Base-by-base conservation (phyloP, 2,797 vertebrate genomes). In the Merluccius polli region DNA sequence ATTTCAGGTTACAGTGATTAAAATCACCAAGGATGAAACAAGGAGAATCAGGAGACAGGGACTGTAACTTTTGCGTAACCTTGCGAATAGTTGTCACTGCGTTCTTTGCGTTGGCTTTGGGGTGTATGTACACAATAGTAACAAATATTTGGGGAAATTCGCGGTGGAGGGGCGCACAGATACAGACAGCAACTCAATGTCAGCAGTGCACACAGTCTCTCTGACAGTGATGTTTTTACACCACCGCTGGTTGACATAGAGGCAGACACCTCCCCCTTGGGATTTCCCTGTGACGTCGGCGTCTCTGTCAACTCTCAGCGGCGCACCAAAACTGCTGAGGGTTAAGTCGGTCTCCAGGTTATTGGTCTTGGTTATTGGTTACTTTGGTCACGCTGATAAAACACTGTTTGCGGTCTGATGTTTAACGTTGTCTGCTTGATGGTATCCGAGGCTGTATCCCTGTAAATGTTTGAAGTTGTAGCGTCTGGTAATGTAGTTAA, bases 91-190 rank as follows among this genome's bases (percentile, higher is more conserved):
- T 29, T n/a, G n/a, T 72, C 21, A 24, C 36, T 4, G 35, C 71
- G 29, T 73, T 32, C 4, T 44, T 38, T 10, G 29, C 30, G 6
- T 73, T 71, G 30, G 73, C 71, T 72, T 48, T 35, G 7, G 73
- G 63, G 5, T n/a, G n/a, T n/a, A n/a, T 72, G 73, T 73, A 75
- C 11, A 63, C 36, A 10, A 72, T 27, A 10, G 13, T 36, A 13
- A 81, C 24, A 32, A 69, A 76, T 24, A 71, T 30, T 33, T 77
- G 70, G 15, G 71, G 73, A 21, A 75, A 75, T 15, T 76, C 35
- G 1, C 16, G 24, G 8, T 65, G 67, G 27, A 78, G n/a, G 38
- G 10, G 44, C 29, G 10, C 31, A 38, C 38, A n/a, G n/a, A n/a
- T n/a, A 72, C 70, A 27, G 73, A 71, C 74, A 79, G 65, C 27